A percentile compares a stretch with the other conserved stretches of the same genome.
Evolutionary conservation across 1,140 invertebrate species (phyloP).

Genomic region (Drosophila tropicalis): DNA sequence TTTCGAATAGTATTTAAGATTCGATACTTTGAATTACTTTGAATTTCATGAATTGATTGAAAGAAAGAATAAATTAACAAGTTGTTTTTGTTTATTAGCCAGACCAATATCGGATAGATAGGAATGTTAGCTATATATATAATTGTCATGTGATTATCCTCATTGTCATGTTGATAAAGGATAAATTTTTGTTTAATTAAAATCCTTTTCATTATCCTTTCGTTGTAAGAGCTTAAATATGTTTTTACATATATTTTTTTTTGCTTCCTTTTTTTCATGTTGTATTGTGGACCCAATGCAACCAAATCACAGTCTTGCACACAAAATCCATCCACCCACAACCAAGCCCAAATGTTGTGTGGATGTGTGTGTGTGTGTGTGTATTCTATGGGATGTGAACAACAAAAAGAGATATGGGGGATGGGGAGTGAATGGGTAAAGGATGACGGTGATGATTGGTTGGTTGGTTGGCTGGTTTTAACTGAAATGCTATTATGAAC

Average conservation of each 20-base stretch:
- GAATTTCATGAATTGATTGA: no score
- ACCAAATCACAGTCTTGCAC: constrained; percentile 2
- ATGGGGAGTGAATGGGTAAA: not conserved
- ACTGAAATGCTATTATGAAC: constrained; percentile 58
- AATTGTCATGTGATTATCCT: not conserved
- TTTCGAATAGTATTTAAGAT: no score
- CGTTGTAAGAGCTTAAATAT: not conserved
- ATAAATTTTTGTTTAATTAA: not conserved
- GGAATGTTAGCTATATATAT: not conserved
- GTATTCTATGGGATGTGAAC: not conserved
- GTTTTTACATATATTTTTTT: not conserved
- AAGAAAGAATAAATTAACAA: no score
- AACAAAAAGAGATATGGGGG: not conserved
- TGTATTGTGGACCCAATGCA: not conserved
- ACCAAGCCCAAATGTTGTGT: no score
- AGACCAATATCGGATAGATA: no score
- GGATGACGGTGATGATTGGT: constrained; percentile 1
- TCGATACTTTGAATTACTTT: no score
- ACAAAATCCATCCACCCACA: not conserved
- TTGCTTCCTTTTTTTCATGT: not conserved
- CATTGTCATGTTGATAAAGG: not conserved
- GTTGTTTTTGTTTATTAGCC: no score
- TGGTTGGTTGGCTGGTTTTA: not conserved
- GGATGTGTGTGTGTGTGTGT: no score
- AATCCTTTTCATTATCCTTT: constrained; percentile 10